Evolutionary conservation across 2,113 vertebrate genomes (phyloP).

Genomic region (Neogale vison): DNA sequence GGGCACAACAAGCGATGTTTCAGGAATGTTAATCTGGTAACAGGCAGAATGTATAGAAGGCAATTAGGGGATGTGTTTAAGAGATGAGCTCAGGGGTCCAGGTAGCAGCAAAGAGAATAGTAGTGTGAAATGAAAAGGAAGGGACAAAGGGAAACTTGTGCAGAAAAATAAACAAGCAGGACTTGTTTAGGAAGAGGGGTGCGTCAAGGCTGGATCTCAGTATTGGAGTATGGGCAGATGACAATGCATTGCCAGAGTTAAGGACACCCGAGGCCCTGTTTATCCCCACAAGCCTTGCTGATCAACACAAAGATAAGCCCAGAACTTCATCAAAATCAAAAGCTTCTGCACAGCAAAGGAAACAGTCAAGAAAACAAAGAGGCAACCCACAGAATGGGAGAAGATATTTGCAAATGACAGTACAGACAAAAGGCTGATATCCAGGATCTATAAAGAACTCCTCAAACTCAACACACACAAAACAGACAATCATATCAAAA

Average conservation of each 20-base stretch:
- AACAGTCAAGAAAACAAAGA: too few species aligned
- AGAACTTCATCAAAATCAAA: too few species aligned
- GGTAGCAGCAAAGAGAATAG: neutral
- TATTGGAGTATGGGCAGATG: neutral
- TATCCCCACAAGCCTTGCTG: too few species aligned
- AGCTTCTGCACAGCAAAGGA: too few species aligned
- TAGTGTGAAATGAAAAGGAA: neutral
- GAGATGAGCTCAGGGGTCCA: neutral
- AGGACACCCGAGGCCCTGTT: neutral
- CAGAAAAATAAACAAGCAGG: neutral
- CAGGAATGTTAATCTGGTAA: neutral
- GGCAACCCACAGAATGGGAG: too few species aligned
- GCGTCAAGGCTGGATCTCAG: neutral
- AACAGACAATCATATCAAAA: too few species aligned
- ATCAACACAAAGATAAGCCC: neutral
- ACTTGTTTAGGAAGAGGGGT: neutral
- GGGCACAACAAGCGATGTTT: neutral
- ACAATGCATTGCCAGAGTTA: accelerated
- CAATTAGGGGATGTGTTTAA: neutral
- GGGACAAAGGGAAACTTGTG: neutral
- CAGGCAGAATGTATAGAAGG: neutral
- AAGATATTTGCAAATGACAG: too few species aligned
- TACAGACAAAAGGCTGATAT: too few species aligned
- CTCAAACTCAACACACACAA: too few species aligned
- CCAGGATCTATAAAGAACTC: too few species aligned